A percentile compares a stretch with the other conserved stretches of the same genome.
Evolutionary conservation across 2,113 vertebrate species (phyloP).

Genomic region (Picathartes gymnocephalus): DNA sequence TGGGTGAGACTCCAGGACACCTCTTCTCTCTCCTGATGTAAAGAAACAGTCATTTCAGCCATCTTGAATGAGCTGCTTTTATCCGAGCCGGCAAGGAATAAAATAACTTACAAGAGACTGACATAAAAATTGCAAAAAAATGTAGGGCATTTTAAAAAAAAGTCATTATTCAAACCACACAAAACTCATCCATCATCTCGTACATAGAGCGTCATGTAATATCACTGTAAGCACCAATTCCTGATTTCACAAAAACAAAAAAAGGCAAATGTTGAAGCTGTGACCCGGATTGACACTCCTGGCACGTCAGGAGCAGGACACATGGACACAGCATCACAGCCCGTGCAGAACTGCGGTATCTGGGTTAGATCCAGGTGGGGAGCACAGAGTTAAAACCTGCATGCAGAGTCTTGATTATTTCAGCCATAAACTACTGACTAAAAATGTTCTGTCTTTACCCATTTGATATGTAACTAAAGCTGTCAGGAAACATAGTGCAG

Average conservation of each 20-base stretch:
- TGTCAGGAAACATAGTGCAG: slow-evolving; percentile 52
- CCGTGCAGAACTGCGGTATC: slow-evolving; percentile 3
- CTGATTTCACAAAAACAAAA: background rate
- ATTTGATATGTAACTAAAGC: slow-evolving; percentile 44
- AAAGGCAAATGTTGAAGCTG: background rate
- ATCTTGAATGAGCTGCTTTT: background rate
- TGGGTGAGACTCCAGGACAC: background rate
- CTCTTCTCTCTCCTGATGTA: background rate
- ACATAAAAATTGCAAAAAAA: background rate
- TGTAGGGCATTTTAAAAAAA: background rate
- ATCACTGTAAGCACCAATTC: background rate
- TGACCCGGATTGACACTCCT: background rate
- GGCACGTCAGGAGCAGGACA: background rate
- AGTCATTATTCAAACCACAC: slow-evolving; percentile 36
- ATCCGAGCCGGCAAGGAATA: background rate
- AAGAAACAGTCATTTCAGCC: background rate
- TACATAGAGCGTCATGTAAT: background rate
- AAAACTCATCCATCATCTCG: background rate
- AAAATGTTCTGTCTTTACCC: slow-evolving; percentile 32
- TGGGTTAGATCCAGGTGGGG: background rate
- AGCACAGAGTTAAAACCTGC: slow-evolving; percentile 25
- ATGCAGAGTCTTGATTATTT: background rate
- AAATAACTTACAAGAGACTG: background rate
- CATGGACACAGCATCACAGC: background rate
- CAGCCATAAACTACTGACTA: slow-evolving; percentile 27